A percentile compares a stretch with the other conserved stretches of the same genome.
phyloP scores from a whole-genome alignment of 2,888 invertebrate species.

The Dione juno region DNA sequence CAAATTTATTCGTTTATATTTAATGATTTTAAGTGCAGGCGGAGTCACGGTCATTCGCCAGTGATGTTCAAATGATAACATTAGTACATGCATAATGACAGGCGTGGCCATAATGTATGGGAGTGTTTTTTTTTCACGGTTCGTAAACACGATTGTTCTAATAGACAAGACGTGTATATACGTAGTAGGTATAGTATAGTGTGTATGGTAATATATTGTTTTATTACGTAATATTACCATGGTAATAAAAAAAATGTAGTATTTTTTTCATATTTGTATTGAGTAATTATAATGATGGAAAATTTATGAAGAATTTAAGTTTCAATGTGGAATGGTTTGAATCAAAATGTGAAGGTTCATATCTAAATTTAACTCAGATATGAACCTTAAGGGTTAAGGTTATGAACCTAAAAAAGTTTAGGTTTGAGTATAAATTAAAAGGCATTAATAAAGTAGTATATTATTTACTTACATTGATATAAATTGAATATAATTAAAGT shows the following conservation, averaged over 20 bases:
- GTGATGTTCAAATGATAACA: slow-evolving; percentile 35
- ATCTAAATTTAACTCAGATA: neutral
- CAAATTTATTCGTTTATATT: neutral
- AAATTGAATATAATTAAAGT: neutral
- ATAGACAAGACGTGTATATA: slow-evolving; percentile 1
- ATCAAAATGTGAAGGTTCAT: slow-evolving; percentile 3
- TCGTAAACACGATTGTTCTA: slow-evolving; percentile 54
- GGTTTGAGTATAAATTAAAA: slow-evolving; percentile 10
- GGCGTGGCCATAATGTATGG: slow-evolving; percentile 65
- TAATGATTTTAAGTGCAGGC: slow-evolving; percentile 12
- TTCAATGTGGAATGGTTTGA: neutral
- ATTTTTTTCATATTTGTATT: neutral
- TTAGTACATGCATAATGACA: slow-evolving; percentile 54
- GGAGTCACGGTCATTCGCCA: slow-evolving; percentile 12
- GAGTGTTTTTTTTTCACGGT: slow-evolving; percentile 70
- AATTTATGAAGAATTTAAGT: neutral
- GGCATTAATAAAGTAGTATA: neutral
- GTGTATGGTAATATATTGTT: neutral
- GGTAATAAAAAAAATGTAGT: too few species aligned
- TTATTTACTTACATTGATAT: neutral
- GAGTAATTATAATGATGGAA: too few species aligned
- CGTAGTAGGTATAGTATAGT: neutral
- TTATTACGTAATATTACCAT: neutral
- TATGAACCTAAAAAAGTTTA: too few species aligned
- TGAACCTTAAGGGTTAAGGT: too few species aligned